Percentiles rank a stretch among this genome's conserved stretches.
Conservation (phyloP, 2,888 invertebrate species). For the Dasypogon diadema region DNA sequence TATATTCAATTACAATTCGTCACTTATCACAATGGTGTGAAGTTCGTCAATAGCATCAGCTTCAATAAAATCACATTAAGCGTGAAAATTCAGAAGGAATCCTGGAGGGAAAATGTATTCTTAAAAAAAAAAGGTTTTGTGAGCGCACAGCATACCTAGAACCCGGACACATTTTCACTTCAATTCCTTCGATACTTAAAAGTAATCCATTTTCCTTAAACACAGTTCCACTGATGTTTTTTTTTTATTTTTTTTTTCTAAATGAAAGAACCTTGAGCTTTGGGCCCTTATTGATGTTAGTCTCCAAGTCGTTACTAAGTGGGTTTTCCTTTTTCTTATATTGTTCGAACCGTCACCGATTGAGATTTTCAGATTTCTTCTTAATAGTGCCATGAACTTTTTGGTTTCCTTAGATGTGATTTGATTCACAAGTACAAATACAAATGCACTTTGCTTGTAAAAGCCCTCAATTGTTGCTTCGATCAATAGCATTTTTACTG, state of each 20-base stretch:
- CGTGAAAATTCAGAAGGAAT: too few relatives aligned
- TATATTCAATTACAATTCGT: too few relatives aligned
- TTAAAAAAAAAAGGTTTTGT: too few relatives aligned
- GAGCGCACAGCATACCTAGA: too few relatives aligned
- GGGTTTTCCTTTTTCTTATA: not conserved
- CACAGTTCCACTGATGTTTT: not conserved
- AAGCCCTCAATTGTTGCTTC: not conserved
- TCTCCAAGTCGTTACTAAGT: not conserved
- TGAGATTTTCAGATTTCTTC: conserved; percentile 25
- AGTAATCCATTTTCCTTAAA: conserved; percentile 5
- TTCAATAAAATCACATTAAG: too few relatives aligned
- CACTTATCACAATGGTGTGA: too few relatives aligned
- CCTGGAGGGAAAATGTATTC: too few relatives aligned
- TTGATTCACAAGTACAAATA: not conserved
- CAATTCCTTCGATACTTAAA: conserved; percentile 16
- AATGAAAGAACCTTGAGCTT: too few relatives aligned
- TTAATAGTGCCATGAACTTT: conserved; percentile 29
- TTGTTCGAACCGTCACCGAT: conserved; percentile 29
- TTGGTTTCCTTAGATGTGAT: not conserved
- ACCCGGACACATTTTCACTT: conserved; percentile 5
- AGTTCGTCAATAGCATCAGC: too few relatives aligned
- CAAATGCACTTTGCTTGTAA: not conserved
- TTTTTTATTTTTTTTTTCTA: too few relatives aligned
- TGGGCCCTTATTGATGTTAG: conserved; percentile 17
- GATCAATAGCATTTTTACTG: conserved; percentile 10